Evolutionary conservation across 2,113 vertebrate genomes (phyloP), one percentile per base, ranked within the genome.

Genomic region (Ictidomys tridecemlineatus): DNA sequence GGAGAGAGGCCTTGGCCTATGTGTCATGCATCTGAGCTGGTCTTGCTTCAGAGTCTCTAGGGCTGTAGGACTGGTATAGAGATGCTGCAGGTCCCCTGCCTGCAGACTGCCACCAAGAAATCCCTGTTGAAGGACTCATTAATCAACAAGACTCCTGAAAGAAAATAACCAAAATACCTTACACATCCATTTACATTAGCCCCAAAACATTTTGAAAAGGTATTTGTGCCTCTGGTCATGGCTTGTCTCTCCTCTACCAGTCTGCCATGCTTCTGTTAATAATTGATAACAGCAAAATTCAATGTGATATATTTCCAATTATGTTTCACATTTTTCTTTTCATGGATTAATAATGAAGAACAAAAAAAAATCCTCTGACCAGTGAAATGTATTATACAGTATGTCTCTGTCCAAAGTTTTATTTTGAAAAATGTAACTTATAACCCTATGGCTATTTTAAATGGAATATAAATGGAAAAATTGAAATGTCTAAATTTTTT

Each of bases 301-400:
- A 91, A 28, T 80, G 61, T 74, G 84, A 96, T 84, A 58, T 45
- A 92, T 86, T 94, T 97, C 93, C 76, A 83, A 89, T 70, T 95
- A 69, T 32, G 65, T 76, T 94, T 73, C 87, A 79, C 32, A 86
- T 92, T 87, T 86, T 94, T 63, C 51, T 85, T 91, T 79, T 79
- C 53, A 48, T 96, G 51, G 34, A 78, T 94, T 94, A 95, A 86
- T 93, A 83, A 91, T 89, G 83, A 94, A 93, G 73, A 91, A 67
- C 37, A 78, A 93, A 79, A 96, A 48, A 51, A 51, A 51, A 51
- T 53, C 72, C 78, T 93, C 42, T 83, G 51, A 73, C 51, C 77
- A 85, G 37, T 73, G 26, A 97, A 89, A 93, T 95, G 85, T 70
- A 86, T 91, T 93, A 85, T 28, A 83, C 7, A 72, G 11, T 70